Percentiles rank a stretch among this genome's conserved stretches.
These are phyloP conservation scores for Automeris io DNA, from an alignment of 2,888 invertebrate genomes.

Conservation along the genomic window DNA sequence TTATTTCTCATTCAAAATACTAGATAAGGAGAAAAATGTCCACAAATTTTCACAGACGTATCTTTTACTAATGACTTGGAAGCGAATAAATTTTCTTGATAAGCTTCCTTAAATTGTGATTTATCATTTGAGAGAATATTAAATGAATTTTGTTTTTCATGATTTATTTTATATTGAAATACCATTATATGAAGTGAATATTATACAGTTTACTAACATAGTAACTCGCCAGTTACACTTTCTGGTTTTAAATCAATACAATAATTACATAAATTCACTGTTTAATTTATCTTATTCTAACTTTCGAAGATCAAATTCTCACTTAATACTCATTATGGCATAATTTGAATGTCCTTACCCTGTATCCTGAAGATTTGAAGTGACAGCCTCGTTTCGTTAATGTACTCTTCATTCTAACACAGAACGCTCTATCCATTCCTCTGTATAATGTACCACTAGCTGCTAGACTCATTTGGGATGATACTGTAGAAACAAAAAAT, in stretches of 20 bases:
- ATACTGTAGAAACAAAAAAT: slow-evolving; percentile 77
- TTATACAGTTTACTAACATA: not conserved
- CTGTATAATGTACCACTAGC: slow-evolving; percentile 84
- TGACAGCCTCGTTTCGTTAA: slow-evolving; percentile 97
- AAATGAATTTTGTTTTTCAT: not conserved
- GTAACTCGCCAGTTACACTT: too few relatives aligned
- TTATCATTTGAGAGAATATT: slow-evolving; percentile 12
- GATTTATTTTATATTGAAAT: not conserved
- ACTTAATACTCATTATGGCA: not conserved
- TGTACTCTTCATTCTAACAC: slow-evolving; percentile 98
- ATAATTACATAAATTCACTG: too few relatives aligned
- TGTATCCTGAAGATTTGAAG: slow-evolving; percentile 96
- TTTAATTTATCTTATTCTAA: too few relatives aligned
- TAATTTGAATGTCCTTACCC: slow-evolving; percentile 79
- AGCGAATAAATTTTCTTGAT: slow-evolving; percentile 28
- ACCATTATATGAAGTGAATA: not conserved
- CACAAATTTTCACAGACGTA: slow-evolving; percentile 53
- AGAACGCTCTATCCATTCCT: slow-evolving; percentile 94
- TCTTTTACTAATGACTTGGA: slow-evolving; percentile 27
- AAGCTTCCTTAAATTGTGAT: slow-evolving; percentile 13
- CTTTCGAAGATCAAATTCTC: too few relatives aligned
- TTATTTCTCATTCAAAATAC: slow-evolving; percentile 50
- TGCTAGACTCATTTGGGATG: slow-evolving; percentile 88
- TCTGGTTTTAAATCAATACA: too few relatives aligned
- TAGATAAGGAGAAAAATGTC: slow-evolving; percentile 56